Evolutionary conservation across 1,140 invertebrate species (phyloP), one percentile per base, ranked within the genome.

Genomic region (Pissodes strobi): DNA sequence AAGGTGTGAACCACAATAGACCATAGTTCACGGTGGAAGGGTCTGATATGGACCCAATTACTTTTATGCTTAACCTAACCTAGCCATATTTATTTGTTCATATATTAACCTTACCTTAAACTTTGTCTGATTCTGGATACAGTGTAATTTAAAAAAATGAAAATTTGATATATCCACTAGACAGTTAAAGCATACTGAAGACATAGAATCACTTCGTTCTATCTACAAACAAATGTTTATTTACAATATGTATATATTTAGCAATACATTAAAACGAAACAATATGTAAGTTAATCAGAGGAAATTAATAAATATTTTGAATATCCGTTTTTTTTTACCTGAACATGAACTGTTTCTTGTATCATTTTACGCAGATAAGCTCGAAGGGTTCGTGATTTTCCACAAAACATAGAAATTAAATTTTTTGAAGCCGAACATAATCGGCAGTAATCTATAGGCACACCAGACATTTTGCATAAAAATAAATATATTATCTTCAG

Each of bases 351-450:
- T 2, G 37, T 39, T 21, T 56, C 52, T 3, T 39, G 8, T n/a
- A 56, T 56, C 3, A 56, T 56, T 56, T 56, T 56, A 1, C 52
- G 6, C 19, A 56, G 19, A 21, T 8, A 8, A 5, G 38, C 21
- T 13, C 52, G 18, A 13, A 1, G n/a, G 3, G 38, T 18, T 30
- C 21, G 30, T 18, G 6, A 10, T 41, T 56, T 56, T 21, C 52
- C 52, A 19, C 19, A 8, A 18, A 56, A 56, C 52, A 56, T 56
- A 13, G 34, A 56, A 56, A 56, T 38, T 21, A 56, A 39, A 56
- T 56, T 38, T 21, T 21, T 13, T 4, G 15, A 17, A 12, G 39
- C 38, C 25, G 5, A 13, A 46, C 56, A 59, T 27, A 43, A 22
- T 19, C 45, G 45, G 13, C 59, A 52, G 53, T 41, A 41, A 9